Evolutionary conservation across 1,140 invertebrate species (phyloP).

Genomic region (Scylla paramamosain): DNA sequence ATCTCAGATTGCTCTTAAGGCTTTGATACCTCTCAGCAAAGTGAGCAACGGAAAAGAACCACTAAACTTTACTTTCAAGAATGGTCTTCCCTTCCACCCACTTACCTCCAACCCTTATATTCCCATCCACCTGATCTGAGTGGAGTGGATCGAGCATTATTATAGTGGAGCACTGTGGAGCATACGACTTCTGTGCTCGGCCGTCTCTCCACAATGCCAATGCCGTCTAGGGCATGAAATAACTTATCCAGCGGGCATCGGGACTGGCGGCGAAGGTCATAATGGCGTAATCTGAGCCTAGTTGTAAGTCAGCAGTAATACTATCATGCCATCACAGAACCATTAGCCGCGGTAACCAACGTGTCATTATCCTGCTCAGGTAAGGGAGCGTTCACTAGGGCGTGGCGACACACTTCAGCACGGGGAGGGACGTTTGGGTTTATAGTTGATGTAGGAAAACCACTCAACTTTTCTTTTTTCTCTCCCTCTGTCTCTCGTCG

Average conservation of each 20-base stretch:
- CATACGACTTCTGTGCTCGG: background rate
- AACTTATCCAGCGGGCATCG: background rate
- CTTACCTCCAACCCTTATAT: background rate
- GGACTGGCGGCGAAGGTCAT: background rate
- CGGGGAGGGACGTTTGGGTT: background rate
- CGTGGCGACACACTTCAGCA: background rate
- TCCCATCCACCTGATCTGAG: too few relatives aligned
- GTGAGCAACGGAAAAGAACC: too few relatives aligned
- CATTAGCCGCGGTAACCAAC: background rate
- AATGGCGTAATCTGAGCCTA: slow-evolving; percentile 1
- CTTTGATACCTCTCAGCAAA: too few relatives aligned
- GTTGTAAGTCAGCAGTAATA: background rate
- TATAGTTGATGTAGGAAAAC: too few relatives aligned
- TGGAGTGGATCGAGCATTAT: too few relatives aligned
- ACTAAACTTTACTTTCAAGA: background rate
- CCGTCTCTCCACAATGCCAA: background rate
- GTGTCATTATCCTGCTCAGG: background rate
- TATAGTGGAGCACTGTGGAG: too few relatives aligned
- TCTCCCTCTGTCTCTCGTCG: too few relatives aligned
- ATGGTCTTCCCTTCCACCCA: background rate
- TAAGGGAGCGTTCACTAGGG: background rate
- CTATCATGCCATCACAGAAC: background rate
- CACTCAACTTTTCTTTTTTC: too few relatives aligned
- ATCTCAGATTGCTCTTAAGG: background rate
- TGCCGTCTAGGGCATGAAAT: background rate